Percentiles rank a stretch among this genome's conserved stretches.
These are phyloP conservation scores for Chalcosyrphus nemorum DNA, from an alignment of 2,888 invertebrate species.

Conservation along the genomic window DNA sequence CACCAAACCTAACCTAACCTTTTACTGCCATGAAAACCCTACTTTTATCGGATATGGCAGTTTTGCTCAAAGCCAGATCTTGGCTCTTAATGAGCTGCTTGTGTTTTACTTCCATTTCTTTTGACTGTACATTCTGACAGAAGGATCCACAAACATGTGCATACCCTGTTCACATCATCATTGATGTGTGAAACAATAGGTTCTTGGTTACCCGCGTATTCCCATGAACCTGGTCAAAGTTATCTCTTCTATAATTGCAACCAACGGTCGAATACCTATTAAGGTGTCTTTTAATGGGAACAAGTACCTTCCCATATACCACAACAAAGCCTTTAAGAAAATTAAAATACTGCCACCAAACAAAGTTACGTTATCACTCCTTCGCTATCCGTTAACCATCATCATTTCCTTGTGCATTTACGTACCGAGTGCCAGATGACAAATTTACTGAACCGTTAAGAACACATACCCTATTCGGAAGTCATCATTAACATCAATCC, in stretches of 20 bases:
- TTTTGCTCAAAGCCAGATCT: too few relatives aligned
- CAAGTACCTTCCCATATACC: constrained; percentile 26
- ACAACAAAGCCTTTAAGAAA: constrained; percentile 41
- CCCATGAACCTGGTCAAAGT: background rate
- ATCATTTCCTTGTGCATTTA: constrained; percentile 39
- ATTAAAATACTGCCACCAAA: constrained; percentile 62
- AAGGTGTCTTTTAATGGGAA: constrained; percentile 1
- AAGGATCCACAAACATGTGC: too few relatives aligned
- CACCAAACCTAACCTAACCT: too few relatives aligned
- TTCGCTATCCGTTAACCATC: constrained; percentile 41
- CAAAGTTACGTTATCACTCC: constrained; percentile 54
- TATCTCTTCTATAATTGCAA: constrained; percentile 17
- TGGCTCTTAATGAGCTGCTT: too few relatives aligned
- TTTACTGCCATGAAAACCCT: too few relatives aligned
- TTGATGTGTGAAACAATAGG: too few relatives aligned
- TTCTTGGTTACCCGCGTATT: too few relatives aligned
- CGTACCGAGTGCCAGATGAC: constrained; percentile 64
- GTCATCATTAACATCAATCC: constrained; percentile 73
- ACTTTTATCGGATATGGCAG: too few relatives aligned
- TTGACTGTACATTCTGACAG: too few relatives aligned
- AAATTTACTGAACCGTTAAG: constrained; percentile 70
- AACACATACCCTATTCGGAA: constrained; percentile 71
- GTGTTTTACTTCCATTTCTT: too few relatives aligned
- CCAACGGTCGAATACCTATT: constrained; percentile 31
- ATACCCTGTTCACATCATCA: too few relatives aligned